phyloP scores from a whole-genome alignment of 2,888 invertebrate species.

The Drosophila falleni region DNA sequence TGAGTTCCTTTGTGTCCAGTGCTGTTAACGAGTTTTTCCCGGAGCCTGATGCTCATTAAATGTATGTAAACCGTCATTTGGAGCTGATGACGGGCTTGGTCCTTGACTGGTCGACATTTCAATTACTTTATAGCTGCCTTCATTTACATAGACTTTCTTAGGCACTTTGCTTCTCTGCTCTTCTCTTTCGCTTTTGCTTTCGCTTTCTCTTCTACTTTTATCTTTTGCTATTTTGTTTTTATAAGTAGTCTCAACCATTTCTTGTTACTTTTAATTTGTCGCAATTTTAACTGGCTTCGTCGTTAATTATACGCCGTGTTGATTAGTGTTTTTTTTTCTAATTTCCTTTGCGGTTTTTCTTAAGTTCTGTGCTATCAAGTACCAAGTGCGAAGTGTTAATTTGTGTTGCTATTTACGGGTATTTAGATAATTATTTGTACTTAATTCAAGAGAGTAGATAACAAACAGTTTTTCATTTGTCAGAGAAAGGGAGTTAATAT shows the following conservation, averaged over 20 bases:
- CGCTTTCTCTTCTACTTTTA: slow-evolving; percentile 5
- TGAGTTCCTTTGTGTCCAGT: slow-evolving; percentile 50
- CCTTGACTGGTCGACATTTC: slow-evolving; percentile 58
- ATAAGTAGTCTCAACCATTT: slow-evolving; percentile 36
- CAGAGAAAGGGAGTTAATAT: neutral
- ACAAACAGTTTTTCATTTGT: neutral
- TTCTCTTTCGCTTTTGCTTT: neutral
- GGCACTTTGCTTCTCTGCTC: slow-evolving; percentile 31
- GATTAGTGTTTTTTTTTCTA: slow-evolving; percentile 16
- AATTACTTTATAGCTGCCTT: slow-evolving; percentile 76
- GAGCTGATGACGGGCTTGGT: slow-evolving; percentile 23
- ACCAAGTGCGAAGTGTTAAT: slow-evolving; percentile 6
- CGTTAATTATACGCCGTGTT: slow-evolving; percentile 55
- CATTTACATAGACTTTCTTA: slow-evolving; percentile 59
- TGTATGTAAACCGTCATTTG: slow-evolving; percentile 60
- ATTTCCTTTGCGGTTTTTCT: slow-evolving; percentile 14
- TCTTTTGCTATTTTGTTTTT: slow-evolving; percentile 19
- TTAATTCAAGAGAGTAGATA: neutral
- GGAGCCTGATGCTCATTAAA: slow-evolving; percentile 51
- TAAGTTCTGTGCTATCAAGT: slow-evolving; percentile 4
- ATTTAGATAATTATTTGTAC: neutral
- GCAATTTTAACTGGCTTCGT: slow-evolving; percentile 54
- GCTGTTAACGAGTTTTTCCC: slow-evolving; percentile 50
- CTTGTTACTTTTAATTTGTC: slow-evolving; percentile 63
- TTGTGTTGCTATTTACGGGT: neutral